Percentiles rank a stretch among this genome's conserved stretches.
Evolutionary conservation across 2,113 vertebrate species (phyloP).

Genomic region (Tetrao urogallus): DNA sequence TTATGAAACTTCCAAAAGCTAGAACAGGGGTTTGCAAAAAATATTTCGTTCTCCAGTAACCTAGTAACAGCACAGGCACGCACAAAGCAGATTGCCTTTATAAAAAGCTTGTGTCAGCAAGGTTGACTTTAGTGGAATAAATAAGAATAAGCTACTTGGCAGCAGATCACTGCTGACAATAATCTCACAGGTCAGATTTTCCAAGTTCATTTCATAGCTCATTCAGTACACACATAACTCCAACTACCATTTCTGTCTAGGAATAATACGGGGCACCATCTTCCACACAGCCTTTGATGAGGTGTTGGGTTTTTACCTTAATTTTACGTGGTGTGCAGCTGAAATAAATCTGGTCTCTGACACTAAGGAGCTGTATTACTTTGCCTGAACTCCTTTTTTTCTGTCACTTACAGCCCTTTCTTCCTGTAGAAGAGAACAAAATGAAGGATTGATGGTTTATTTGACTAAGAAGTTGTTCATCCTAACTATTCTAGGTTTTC

Average conservation of each 20-base stretch:
- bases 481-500: neutral
- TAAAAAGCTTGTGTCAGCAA: neutral
- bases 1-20: neutral
- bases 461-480: neutral
- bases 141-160: neutral
- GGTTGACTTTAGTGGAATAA: neutral
- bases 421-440: neutral
- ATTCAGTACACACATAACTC: neutral
- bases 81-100: neutral
- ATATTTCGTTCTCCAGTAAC: neutral
- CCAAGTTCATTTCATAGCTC: neutral
- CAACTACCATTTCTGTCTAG: neutral
- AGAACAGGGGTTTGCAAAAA: neutral
- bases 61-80: neutral
- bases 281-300: neutral
- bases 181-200: neutral
- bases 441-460: neutral
- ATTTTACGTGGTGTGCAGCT: rapidly evolving
- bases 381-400: neutral
- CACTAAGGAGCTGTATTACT: neutral
- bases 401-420: neutral
- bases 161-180: neutral
- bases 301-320: neutral
- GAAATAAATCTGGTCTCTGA: neutral
- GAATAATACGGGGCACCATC: neutral